Base-by-base conservation (phyloP, 1,140 invertebrate species). In the Drosophila santomea region DNA sequence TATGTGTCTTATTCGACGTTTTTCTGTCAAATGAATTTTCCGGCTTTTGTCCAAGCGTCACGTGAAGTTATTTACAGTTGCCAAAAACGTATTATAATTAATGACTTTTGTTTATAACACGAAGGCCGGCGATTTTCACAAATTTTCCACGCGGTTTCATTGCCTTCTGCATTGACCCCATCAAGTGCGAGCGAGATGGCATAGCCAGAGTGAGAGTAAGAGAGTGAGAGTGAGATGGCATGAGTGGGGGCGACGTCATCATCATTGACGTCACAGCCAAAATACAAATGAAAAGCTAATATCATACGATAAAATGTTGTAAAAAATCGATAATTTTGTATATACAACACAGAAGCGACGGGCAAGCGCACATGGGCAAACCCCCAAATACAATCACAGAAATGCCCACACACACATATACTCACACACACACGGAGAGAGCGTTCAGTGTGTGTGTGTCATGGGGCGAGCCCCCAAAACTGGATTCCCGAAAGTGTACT, bases 381-480 rank as follows among this genome's bases (percentile, higher is more conserved):
- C 38, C 56, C 59, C 17, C 61, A 50, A 74, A 74, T 51, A 58
- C 50, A 76, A 14, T 38, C 32, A 38, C 10, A 48, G 8, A 39
- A 47, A 15, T 8, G 62, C 41, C 64, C 38, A 41, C 20, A 43
- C 11, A 38, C n/a, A 32, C 39, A 41, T 1, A 14, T 5, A 14
- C 4, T 14, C 14, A 38, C 14, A 38, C 36, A 38, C 12, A 32
- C 36, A 35, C 45, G 7, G 23, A 25, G 32, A 10, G 10, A 20
- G 44, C 28, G 36, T 10, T 25, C 1, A 43, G 10, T 56, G 43
- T 59, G 20, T 78, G 54, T 41, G 41, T 80, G 55, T 44, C 51
- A 60, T 74, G 77, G 80, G 85, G 85, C 85, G 85, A 89, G 80
- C 84, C 84, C 84, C 84, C 85, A 89, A 89, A 89, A 89, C 85